A percentile compares a stretch with the other conserved stretches of the same genome.
phyloP scores from a whole-genome alignment of 2,888 invertebrate genomes.

The Nemotelus pantherinus region DNA sequence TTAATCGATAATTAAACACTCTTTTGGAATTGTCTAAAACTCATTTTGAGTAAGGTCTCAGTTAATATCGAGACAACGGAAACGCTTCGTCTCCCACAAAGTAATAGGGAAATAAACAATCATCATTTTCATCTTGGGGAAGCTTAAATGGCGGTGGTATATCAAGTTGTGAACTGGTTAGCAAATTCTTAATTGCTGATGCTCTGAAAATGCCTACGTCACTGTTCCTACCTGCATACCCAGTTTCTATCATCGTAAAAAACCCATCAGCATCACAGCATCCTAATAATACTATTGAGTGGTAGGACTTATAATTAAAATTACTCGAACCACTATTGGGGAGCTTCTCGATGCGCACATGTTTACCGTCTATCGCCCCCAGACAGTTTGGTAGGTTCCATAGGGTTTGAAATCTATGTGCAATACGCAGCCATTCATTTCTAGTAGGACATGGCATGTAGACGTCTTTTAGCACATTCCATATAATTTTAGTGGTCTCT shows the following conservation, averaged over 20 bases:
- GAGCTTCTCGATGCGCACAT: background rate
- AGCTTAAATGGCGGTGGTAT: conserved; percentile 1
- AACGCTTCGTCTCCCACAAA: too few species aligned
- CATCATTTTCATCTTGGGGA: too few species aligned
- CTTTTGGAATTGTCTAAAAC: background rate
- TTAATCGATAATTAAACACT: conserved; percentile 19
- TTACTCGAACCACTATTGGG: background rate
- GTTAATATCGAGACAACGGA: too few species aligned
- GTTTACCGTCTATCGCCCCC: background rate
- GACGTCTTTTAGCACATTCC: too few species aligned
- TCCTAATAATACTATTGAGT: too few species aligned
- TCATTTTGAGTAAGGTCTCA: too few species aligned
- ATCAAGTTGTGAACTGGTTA: background rate
- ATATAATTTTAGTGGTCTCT: too few species aligned
- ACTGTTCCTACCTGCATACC: background rate
- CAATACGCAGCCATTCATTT: background rate
- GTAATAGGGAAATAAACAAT: too few species aligned
- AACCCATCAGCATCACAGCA: too few species aligned
- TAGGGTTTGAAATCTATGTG: conserved; percentile 11
- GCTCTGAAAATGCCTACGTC: background rate
- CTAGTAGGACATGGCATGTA: too few species aligned
- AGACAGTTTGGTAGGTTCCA: background rate
- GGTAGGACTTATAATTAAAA: conserved; percentile 1
- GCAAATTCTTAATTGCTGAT: background rate
- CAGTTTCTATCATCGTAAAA: background rate